Evolutionary conservation across 1,140 invertebrate species (phyloP), one percentile per base, ranked within the genome.

Genomic region (Rhysida immarginata): DNA sequence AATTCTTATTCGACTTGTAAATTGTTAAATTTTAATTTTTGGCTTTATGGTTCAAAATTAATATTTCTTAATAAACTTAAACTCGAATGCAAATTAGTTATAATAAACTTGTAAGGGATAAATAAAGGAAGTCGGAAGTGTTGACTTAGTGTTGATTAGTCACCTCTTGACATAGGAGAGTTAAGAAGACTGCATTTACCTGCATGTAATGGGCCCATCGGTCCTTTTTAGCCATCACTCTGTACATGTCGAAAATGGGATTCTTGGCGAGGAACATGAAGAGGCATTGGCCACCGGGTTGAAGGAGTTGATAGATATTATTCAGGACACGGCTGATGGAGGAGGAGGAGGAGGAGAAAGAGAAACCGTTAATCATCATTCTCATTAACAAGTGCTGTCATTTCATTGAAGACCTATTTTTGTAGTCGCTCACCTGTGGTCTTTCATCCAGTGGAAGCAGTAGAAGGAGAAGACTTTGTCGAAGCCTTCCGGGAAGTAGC

Each of bases 401-500:
- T n/a, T n/a, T n/a, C n/a, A n/a, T n/a, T n/a, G n/a, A n/a, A n/a
- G n/a, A n/a, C n/a, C n/a, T n/a, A n/a, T n/a, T n/a, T n/a, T n/a
- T n/a, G n/a, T n/a, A n/a, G n/a, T 8, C 5, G 20, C 44, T 46
- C 75, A 85, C 77, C 75, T 75, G 61, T 84, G 78, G 62, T 86
- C 76, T 56, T 79, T 77, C 26, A 87, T 79, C 85, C 85, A 90
- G 61, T 89, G 85, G 0, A 89, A 69, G 59, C 85, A 84, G 64
- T 87, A 86, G 61, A 88, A 87, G 0, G 85, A 88, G 50, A 85
- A 79, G 1, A 79, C 77, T 62, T 86, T 83, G 58, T 83, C 74
- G 60, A 83, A 87, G 2, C 55, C 56, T 2, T 58, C 53, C 23
- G 60, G 59, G 11, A 63, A 59, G 11, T 56, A 41, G 27, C 62